Percentiles rank a stretch among this genome's conserved stretches.
Evolutionary conservation across 2,113 vertebrate genomes (phyloP).

Genomic region (Pangasianodon hypophthalmus): DNA sequence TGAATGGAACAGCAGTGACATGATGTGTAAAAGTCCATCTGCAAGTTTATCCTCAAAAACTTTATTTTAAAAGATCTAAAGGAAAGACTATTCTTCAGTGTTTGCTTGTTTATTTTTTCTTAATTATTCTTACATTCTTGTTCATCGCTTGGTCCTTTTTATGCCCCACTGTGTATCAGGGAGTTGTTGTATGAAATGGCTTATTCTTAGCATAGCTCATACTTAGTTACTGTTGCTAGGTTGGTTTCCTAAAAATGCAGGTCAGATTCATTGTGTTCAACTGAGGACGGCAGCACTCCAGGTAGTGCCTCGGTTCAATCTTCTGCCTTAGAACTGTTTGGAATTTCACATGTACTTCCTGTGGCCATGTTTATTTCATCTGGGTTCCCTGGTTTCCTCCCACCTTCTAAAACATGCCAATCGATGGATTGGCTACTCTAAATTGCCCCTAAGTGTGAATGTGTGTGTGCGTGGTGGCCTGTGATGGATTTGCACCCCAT

Average conservation of each 20-base stretch:
- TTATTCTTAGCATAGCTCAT: neutral
- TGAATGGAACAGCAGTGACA: neutral
- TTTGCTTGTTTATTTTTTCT: neutral
- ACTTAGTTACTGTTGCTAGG: neutral
- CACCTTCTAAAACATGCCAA: neutral
- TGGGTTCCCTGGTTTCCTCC: neutral
- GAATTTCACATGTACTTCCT: neutral
- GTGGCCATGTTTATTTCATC: neutral
- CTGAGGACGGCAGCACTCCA: neutral
- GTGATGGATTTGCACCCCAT: neutral
- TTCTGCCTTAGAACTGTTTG: neutral
- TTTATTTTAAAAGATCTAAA: neutral
- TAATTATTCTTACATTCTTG: neutral
- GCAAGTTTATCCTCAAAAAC: neutral
- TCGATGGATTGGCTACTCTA: neutral
- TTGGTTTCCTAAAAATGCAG: neutral
- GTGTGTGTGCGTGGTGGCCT: neutral
- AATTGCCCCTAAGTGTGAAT: neutral
- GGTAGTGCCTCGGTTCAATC: neutral
- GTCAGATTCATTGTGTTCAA: neutral
- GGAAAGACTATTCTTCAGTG: neutral
- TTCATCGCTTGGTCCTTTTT: neutral
- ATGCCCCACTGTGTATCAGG: neutral
- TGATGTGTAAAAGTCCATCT: neutral
- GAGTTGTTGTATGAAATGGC: neutral